Conservation (phyloP, 2,797 vertebrate species). For the Channa striata region DNA sequence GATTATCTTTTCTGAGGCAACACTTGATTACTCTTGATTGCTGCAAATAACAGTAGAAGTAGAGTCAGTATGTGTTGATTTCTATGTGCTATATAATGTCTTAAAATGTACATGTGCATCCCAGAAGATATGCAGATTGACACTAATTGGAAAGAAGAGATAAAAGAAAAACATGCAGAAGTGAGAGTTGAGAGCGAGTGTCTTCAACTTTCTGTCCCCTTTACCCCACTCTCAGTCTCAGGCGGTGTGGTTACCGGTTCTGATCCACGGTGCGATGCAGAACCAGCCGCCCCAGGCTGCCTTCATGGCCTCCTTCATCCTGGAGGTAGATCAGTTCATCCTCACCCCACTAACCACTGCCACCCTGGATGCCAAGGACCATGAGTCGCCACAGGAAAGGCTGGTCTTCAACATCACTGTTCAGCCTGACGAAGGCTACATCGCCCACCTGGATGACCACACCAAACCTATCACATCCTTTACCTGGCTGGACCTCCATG, state of each 20-base stretch:
- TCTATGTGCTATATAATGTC: not conserved
- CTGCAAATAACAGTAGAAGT: not conserved
- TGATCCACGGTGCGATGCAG: conserved; percentile 77
- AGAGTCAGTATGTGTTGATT: conserved; percentile 34
- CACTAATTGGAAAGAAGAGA: not conserved
- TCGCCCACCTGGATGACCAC: conserved; percentile 82
- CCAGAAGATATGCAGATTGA: not conserved
- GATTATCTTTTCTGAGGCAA: conserved; percentile 3
- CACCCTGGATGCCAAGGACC: conserved; percentile 78
- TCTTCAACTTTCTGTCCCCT: not conserved
- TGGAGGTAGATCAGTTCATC: conserved; percentile 87
- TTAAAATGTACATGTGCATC: not conserved
- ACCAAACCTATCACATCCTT: conserved; percentile 79
- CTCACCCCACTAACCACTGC: conserved; percentile 78
- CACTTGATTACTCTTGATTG: not conserved
- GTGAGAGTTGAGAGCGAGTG: too few relatives aligned
- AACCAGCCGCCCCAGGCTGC: conserved; percentile 79
- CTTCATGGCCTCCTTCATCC: conserved; percentile 82
- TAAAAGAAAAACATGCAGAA: not conserved
- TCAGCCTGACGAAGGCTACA: conserved; percentile 65
- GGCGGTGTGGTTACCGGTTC: conserved; percentile 81
- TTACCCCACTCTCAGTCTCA: conserved; percentile 68
- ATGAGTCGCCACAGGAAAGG: conserved; percentile 74
- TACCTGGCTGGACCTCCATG: conserved; percentile 80
- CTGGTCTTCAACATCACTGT: conserved; percentile 76